Conservation (phyloP, 2,797 vertebrate species). For the Enteromius viviparus region DNA sequence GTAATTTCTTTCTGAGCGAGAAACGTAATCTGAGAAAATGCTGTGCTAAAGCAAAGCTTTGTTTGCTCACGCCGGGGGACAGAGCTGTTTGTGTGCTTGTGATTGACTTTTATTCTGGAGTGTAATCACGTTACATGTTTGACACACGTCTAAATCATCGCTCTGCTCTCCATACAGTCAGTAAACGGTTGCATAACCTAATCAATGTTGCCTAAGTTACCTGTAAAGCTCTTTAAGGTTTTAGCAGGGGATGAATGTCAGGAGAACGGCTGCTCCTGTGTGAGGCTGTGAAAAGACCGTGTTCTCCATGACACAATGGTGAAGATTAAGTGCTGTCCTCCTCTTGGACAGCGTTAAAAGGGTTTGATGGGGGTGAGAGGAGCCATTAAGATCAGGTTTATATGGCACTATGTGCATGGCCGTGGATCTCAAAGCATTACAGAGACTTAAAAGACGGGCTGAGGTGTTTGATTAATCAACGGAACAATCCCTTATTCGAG, state of each 20-base stretch:
- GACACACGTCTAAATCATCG: neutral
- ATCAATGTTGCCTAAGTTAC: slow-evolving; percentile 62
- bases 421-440: slow-evolving; percentile 25
- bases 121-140: neutral
- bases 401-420: neutral
- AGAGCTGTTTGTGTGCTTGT: slow-evolving; percentile 4
- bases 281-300: slow-evolving; percentile 1
- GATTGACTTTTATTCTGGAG: neutral
- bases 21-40: slow-evolving; percentile 45
- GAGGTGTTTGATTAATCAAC: slow-evolving; percentile 25
- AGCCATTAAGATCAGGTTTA: slow-evolving; percentile 36
- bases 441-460: neutral
- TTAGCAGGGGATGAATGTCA: slow-evolving; percentile 42
- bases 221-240: slow-evolving; percentile 65
- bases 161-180: neutral
- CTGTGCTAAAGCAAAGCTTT: slow-evolving; percentile 22
- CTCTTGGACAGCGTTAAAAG: slow-evolving; percentile 34
- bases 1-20: slow-evolving; percentile 47
- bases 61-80: slow-evolving; percentile 20
- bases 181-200: slow-evolving; percentile 59
- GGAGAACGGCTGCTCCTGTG: neutral
- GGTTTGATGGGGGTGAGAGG: slow-evolving; percentile 22
- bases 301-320: slow-evolving; percentile 30
- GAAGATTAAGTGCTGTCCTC: slow-evolving; percentile 41
- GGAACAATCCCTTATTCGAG: slow-evolving; percentile 2